Evolutionary conservation across 2,113 vertebrate species (phyloP).

Genomic region (Campylomormyrus numenius): DNA sequence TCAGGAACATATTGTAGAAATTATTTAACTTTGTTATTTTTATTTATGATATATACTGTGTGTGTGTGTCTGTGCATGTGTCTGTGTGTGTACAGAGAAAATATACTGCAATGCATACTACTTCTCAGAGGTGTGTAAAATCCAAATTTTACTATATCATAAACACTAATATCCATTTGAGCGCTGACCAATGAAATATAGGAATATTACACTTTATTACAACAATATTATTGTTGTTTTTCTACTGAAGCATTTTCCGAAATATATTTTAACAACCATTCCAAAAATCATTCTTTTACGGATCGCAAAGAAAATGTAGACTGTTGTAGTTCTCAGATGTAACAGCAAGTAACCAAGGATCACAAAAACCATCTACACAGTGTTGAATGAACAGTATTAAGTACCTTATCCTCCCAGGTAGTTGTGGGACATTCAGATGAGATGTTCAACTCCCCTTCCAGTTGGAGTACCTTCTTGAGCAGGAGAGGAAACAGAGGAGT

Average conservation of each 20-base stretch:
- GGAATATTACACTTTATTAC: not conserved
- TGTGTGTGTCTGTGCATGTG: not conserved
- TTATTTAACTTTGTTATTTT: not conserved
- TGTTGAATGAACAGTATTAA: not conserved
- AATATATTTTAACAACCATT: not conserved
- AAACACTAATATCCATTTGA: not conserved
- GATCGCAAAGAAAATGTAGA: not conserved
- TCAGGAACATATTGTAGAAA: not conserved
- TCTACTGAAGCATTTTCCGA: not conserved
- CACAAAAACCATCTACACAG: not conserved
- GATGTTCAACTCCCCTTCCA: conserved; percentile 26
- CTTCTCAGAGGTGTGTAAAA: not conserved
- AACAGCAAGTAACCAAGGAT: not conserved
- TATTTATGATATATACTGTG: not conserved
- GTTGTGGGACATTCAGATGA: not conserved
- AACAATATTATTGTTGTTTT: not conserved
- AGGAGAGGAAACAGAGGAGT: conserved; percentile 49
- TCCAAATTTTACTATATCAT: not conserved
- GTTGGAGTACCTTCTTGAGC: conserved; percentile 59
- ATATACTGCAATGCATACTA: not conserved
- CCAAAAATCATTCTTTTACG: not conserved
- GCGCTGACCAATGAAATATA: not conserved
- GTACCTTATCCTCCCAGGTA: not conserved
- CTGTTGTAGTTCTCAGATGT: not conserved
- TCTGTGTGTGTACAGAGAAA: not conserved